Conservation (phyloP, 1,140 invertebrate species). For the Meloidogyne chitwoodi region DNA sequence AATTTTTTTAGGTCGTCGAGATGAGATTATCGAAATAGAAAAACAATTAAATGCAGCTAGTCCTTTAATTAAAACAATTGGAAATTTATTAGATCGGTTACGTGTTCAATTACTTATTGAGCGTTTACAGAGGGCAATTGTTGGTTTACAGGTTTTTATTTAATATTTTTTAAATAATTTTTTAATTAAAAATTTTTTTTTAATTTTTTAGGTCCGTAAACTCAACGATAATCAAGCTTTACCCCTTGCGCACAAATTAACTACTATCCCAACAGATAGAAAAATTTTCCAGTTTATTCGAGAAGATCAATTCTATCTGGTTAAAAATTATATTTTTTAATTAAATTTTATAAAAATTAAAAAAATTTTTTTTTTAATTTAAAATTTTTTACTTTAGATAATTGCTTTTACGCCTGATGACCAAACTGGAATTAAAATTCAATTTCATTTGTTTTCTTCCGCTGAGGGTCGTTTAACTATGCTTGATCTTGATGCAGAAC, state of each 20-base stretch:
- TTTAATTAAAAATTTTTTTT: background rate
- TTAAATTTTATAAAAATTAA: background rate
- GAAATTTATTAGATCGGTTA: constrained; percentile 7
- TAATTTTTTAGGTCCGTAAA: constrained; percentile 10
- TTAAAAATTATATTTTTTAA: background rate
- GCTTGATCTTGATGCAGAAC: constrained; percentile 17
- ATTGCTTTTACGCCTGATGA: constrained; percentile 25
- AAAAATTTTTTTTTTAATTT: background rate
- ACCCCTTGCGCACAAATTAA: constrained; percentile 22
- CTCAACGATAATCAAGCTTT: constrained; percentile 21
- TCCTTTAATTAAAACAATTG: background rate
- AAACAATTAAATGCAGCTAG: constrained; percentile 7
- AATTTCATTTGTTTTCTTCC: constrained; percentile 25
- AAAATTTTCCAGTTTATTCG: constrained; percentile 30
- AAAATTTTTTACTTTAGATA: constrained; percentile 6
- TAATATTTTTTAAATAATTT: background rate
- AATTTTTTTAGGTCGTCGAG: constrained; percentile 15
- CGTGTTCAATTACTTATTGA: constrained; percentile 31
- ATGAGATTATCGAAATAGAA: constrained; percentile 16
- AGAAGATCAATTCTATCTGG: constrained; percentile 34
- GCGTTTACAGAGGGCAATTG: constrained; percentile 26
- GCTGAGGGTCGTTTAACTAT: constrained; percentile 5
- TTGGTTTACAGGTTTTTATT: constrained; percentile 21
- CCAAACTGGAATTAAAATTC: constrained; percentile 18
- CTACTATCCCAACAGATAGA: constrained; percentile 18